Evolutionary conservation across 53 echinoderm and acorn worm genomes (phyloP), one percentile per base, ranked within the genome.

Genomic region (Henricia sp.): DNA sequence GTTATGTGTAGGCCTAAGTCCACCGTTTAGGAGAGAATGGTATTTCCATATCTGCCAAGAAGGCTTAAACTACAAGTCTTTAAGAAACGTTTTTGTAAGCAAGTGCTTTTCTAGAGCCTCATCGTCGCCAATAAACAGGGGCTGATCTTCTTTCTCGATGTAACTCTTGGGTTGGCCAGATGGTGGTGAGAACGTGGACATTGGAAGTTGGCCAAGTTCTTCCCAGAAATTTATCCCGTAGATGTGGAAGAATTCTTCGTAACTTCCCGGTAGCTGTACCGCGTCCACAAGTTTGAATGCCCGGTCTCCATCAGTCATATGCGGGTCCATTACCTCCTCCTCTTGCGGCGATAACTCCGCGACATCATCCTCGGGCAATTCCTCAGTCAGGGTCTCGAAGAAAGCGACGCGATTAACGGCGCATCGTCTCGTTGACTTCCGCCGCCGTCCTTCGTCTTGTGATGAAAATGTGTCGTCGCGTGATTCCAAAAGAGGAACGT

Each of bases 191-290:
- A 21, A 3, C 1, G 57, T 38, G 16, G 76, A 59, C 43, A 33
- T 38, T 6, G 76, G 58, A n/a, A n/a, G n/a, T 25, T 59, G 76
- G 59, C 76, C 76, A 41, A 76, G 44, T 37, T 76, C 76, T 59
- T 76, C 76, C 76, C 76, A 76, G 42, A 58, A 76, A 26, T 58
- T 17, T 14, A 58, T 40, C 2, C 76, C 76, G 59, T 58, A 58
- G 24, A 58, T 57, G 4, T 28, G 58, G 30, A 57, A 76, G 32
- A 76, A 58, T 57, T 76, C 57, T 40, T 37, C 27, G 42, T 23
- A 76, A 4, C 36, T 26, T 58, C 17, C 76, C 26, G 12, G 38
- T 28, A 58, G 38, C 43, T 25, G 20, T 41, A 40, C 39, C 3
- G 24, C 28, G 1, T 28, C 40, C 26, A 58, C 33, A 11, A 26